Evolutionary conservation across 64 coral and sea anemone species (phyloP), one percentile per base, ranked within the genome.

Genomic region (Stichodactyla helianthus): DNA sequence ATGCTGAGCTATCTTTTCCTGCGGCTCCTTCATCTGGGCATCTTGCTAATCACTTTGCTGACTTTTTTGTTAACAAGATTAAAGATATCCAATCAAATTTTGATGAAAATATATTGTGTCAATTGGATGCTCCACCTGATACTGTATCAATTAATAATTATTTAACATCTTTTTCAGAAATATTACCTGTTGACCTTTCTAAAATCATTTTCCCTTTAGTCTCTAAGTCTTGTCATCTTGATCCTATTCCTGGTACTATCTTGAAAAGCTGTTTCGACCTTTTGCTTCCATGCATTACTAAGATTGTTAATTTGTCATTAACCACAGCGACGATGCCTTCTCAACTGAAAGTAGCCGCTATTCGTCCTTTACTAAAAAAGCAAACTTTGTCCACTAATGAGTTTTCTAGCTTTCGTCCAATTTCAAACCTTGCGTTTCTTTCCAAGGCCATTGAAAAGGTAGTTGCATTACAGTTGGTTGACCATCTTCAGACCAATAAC

Each of bases 271-370:
- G 89, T 62, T 50, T 74, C 18, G 53, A 79, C 79, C 17, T 44
- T 3, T 44, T 44, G 35, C 35, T 44, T 1, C 35, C 35, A 44
- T 44, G 35, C 35, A 44, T 44, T 7, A 82, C 77, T 35, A 88
- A 35, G 57, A 88, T 88, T 7, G 51, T 65, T 6, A 82, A 88
- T 68, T 20, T 88, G 74, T 81, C 77, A 81, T 53, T 88, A 55
- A 61, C 53, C 12, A 81, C 18, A 26, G 87, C 61, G 58, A 59
- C 35, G 15, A 28, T 88, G 14, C 87, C 77, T 50, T 19, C 12
- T 26, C 53, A 85, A 23, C 54, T 90, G 62, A 90, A 87, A 82
- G 50, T 86, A 55, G 84, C 90, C 27, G 55, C 81, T 56, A 78
- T 92, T 27, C 65, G 51, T 62, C 90, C 90, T 7, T 64, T 71